These are phyloP conservation scores for Tachuris rubrigastra DNA, from an alignment of 2,113 vertebrate genomes.

Conservation along the genomic window DNA sequence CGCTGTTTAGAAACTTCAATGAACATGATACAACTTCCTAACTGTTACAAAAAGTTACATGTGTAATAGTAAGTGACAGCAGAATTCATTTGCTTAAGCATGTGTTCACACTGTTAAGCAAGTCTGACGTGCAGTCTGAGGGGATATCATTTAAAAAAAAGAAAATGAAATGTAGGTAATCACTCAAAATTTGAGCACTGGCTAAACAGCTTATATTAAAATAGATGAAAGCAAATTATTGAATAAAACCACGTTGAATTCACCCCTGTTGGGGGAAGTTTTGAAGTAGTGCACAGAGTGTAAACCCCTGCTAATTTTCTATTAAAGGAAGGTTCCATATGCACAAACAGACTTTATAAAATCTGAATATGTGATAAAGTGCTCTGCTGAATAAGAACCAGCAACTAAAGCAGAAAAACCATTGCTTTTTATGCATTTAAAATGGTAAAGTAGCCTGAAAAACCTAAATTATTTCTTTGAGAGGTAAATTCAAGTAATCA, in stretches of 20 bases:
- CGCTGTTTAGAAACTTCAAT: conserved; percentile 34
- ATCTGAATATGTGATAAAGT: not conserved
- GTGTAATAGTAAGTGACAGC: conserved; percentile 11
- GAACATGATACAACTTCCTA: conserved; percentile 45
- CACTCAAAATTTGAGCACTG: not conserved
- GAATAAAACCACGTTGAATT: not conserved
- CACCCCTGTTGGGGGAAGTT: not conserved
- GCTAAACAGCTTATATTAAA: not conserved
- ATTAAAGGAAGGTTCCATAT: not conserved
- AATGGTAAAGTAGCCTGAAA: not conserved
- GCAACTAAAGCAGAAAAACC: not conserved
- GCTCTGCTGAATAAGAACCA: not conserved
- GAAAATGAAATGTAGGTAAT: not conserved
- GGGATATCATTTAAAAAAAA: not conserved
- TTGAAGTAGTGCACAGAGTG: not conserved
- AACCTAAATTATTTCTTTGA: not conserved
- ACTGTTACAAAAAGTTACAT: conserved; percentile 38
- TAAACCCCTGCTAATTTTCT: not conserved
- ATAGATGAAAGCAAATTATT: not conserved
- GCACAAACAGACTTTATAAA: not conserved
- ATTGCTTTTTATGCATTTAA: not conserved
- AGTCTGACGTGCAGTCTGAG: conserved; percentile 4
- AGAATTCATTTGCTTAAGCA: not conserved
- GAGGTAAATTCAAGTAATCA: not conserved
- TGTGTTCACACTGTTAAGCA: not conserved